These are phyloP conservation scores for Phenganax stokvisi DNA, from an alignment of 92 coral and sea anemone genomes.

Conservation along the genomic window DNA sequence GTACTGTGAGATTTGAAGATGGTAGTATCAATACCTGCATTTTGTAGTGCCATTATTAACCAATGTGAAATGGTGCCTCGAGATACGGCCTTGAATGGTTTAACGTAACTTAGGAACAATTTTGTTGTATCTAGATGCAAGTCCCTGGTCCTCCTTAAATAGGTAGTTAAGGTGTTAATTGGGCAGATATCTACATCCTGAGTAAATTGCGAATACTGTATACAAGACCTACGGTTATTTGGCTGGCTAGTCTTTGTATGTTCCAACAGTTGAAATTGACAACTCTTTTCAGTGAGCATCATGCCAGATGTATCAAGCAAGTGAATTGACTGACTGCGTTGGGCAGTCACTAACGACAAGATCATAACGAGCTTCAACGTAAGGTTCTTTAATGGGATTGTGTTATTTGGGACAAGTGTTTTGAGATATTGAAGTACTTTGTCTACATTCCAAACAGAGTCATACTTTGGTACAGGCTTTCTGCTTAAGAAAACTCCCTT, in stretches of 20 bases:
- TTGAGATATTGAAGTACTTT: constrained; percentile 13
- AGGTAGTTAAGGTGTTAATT: constrained; percentile 24
- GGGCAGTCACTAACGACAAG: constrained; percentile 36
- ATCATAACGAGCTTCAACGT: constrained; percentile 46
- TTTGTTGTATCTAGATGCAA: constrained; percentile 6
- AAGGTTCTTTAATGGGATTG: constrained; percentile 3
- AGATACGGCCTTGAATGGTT: constrained; percentile 17
- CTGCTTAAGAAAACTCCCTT: constrained; percentile 33
- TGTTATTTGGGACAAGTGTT: constrained; percentile 4
- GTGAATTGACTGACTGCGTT: constrained; percentile 38
- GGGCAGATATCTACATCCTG: constrained; percentile 45
- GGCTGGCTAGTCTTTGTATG: constrained; percentile 42
- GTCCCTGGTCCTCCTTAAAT: constrained; percentile 28
- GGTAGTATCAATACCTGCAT: constrained; percentile 49
- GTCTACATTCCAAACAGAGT: constrained; percentile 43
- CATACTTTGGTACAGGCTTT: constrained; percentile 34
- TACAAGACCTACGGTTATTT: background rate
- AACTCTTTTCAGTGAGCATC: constrained; percentile 33
- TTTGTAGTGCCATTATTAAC: constrained; percentile 6
- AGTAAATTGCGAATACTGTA: constrained; percentile 19
- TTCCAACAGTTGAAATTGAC: constrained; percentile 21
- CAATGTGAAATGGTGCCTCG: constrained; percentile 10
- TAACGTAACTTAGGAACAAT: constrained; percentile 8
- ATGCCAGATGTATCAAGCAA: constrained; percentile 48
- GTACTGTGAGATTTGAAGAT: constrained; percentile 56